phyloP scores from a whole-genome alignment of 2,113 vertebrate genomes.

The Chloropsis cyanopogon region DNA sequence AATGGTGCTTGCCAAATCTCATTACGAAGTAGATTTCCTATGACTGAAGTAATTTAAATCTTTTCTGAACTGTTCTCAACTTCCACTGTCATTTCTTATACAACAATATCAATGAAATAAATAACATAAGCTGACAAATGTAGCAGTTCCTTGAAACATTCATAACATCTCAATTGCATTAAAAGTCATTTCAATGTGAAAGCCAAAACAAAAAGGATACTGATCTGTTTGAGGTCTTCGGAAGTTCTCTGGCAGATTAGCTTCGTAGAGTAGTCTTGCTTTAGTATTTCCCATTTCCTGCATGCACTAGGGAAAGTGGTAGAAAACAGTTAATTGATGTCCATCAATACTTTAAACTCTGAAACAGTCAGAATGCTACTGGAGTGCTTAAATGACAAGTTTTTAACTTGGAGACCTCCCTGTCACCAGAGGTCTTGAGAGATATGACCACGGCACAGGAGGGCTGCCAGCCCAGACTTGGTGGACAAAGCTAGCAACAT shows the following conservation, averaged over 20 bases:
- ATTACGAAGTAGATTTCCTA: neutral
- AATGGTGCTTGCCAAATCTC: constrained; percentile 25
- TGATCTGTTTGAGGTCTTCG: constrained; percentile 96
- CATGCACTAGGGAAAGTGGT: constrained; percentile 82
- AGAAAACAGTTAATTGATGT: neutral
- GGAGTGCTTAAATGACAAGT: neutral
- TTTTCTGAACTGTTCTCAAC: neutral
- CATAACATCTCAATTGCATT: neutral
- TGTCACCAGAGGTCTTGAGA: fast-evolving
- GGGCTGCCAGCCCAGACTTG: neutral
- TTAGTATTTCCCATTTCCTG: constrained; percentile 96
- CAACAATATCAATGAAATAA: neutral
- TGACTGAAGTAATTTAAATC: constrained; percentile 14
- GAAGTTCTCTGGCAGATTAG: constrained; percentile 94
- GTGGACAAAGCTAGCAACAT: neutral
- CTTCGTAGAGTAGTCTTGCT: constrained; percentile 92
- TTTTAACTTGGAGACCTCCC: neutral
- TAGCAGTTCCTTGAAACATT: neutral
- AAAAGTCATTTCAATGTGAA: neutral
- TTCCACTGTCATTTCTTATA: neutral
- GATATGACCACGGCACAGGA: fast-evolving
- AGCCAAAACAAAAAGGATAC: constrained; percentile 84
- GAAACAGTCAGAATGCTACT: neutral
- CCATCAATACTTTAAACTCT: neutral
- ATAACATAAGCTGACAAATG: neutral